These are phyloP conservation scores for Misgurnus mizolepis DNA, from an alignment of 2,113 vertebrate species.

Conservation along the genomic window DNA sequence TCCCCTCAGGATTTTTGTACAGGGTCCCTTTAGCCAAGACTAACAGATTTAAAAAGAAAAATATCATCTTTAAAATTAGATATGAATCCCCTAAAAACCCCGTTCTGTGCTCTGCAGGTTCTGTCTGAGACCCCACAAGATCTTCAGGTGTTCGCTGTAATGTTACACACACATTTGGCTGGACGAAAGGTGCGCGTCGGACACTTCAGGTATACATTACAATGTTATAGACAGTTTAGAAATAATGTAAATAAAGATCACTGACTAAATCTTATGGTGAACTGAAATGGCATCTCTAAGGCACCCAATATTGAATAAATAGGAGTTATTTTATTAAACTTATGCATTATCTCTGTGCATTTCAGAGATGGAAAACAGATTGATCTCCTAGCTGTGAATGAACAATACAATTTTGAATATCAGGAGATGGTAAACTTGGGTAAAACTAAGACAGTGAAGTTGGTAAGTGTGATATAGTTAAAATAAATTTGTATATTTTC, in stretches of 20 bases:
- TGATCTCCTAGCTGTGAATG: constrained; percentile 71
- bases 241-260: neutral
- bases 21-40: too few relatives aligned
- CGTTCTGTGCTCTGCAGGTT: constrained; percentile 62
- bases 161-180: constrained; percentile 81
- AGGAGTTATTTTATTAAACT: too few relatives aligned
- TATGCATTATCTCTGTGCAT: neutral
- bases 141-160: constrained; percentile 70
- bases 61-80: too few relatives aligned
- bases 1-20: too few relatives aligned
- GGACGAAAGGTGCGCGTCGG: constrained; percentile 73
- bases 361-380: constrained; percentile 76
- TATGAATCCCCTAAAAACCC: too few relatives aligned
- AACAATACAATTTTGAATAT: constrained; percentile 77
- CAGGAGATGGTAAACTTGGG: constrained; percentile 73
- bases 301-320: too few relatives aligned
- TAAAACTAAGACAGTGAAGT: constrained; percentile 67
- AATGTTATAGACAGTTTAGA: too few relatives aligned
- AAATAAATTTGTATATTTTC: neutral
- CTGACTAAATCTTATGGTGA: too few relatives aligned
- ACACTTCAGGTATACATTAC: constrained; percentile 73
- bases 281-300: too few relatives aligned
- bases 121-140: constrained; percentile 65
- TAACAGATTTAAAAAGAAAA: too few relatives aligned
- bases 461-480: constrained; percentile 49